Percentiles rank a stretch among this genome's conserved stretches.
Evolutionary conservation across 2,797 vertebrate genomes (phyloP).

Genomic region (Triplophysa yarkandensis): DNA sequence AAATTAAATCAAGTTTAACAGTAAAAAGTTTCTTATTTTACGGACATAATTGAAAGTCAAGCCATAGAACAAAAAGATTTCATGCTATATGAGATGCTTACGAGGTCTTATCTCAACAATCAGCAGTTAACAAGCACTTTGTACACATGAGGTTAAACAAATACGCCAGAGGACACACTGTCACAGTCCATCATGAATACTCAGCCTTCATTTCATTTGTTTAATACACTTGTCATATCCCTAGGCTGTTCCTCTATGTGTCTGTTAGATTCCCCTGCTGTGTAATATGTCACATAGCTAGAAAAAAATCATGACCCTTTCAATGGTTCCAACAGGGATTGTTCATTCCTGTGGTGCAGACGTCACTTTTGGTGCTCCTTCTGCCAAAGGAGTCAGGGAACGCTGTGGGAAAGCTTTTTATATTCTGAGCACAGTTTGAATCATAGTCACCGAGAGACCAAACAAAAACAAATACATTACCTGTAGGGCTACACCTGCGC

Average conservation of each 20-base stretch:
- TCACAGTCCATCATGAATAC: constrained; percentile 47
- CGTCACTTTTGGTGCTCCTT: constrained; percentile 31
- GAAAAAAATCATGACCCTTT: constrained; percentile 63
- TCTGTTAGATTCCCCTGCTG: constrained; percentile 71
- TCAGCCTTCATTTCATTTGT: constrained; percentile 62
- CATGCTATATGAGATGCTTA: too few species aligned
- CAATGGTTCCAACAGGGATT: constrained; percentile 63
- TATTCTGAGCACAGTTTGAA: neutral
- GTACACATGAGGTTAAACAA: neutral
- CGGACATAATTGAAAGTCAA: too few species aligned
- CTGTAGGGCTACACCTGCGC: constrained; percentile 1
- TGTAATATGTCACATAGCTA: constrained; percentile 49
- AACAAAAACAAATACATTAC: constrained; percentile 13
- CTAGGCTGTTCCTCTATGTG: constrained; percentile 62
- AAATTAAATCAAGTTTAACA: too few species aligned
- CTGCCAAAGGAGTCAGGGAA: constrained; percentile 2
- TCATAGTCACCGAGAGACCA: constrained; percentile 10
- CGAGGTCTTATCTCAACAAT: too few species aligned
- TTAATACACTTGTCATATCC: constrained; percentile 65
- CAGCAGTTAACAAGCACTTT: neutral
- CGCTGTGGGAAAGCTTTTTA: neutral
- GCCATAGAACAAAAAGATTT: too few species aligned
- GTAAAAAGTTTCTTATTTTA: too few species aligned
- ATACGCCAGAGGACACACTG: neutral
- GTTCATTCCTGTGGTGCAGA: constrained; percentile 56